phyloP scores from a whole-genome alignment of 2,113 vertebrate species.

The Poecile atricapillus region DNA sequence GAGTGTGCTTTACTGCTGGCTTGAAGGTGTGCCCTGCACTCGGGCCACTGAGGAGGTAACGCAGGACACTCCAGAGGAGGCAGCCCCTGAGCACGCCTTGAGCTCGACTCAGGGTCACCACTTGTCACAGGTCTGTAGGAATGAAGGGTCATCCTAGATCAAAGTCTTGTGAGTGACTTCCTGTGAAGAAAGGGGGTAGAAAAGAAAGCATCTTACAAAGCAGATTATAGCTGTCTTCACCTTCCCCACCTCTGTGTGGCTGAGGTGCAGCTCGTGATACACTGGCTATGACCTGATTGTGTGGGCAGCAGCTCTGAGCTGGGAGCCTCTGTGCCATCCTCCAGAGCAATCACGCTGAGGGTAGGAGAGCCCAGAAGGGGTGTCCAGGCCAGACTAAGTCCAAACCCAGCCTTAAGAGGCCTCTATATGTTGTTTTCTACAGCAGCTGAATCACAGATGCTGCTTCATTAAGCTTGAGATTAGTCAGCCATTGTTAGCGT shows the following conservation, averaged over 20 bases:
- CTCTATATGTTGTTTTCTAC: background rate
- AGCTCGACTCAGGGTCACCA: background rate
- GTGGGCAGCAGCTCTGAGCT: background rate
- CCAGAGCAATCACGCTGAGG: rapidly evolving
- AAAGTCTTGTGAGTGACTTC: background rate
- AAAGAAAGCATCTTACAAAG: background rate
- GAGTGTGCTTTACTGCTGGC: background rate
- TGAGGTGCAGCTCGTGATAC: background rate
- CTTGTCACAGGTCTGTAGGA: background rate
- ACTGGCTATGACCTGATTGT: background rate
- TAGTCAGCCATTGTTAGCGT: background rate
- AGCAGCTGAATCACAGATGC: background rate
- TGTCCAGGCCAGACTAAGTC: background rate
- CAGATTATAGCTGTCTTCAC: background rate
- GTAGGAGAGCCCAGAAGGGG: background rate
- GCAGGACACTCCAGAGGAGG: background rate
- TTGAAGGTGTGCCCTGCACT: background rate
- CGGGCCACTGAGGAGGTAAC: rapidly evolving
- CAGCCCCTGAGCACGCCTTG: rapidly evolving
- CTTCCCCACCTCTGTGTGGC: background rate
- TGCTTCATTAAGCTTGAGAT: background rate
- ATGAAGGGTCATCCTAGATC: background rate
- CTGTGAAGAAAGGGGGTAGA: background rate
- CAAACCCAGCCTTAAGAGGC: background rate
- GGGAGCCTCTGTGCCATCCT: background rate